These are phyloP conservation scores for Bombyx mandarina DNA, from an alignment of 1,140 invertebrate species.

Conservation along the genomic window DNA sequence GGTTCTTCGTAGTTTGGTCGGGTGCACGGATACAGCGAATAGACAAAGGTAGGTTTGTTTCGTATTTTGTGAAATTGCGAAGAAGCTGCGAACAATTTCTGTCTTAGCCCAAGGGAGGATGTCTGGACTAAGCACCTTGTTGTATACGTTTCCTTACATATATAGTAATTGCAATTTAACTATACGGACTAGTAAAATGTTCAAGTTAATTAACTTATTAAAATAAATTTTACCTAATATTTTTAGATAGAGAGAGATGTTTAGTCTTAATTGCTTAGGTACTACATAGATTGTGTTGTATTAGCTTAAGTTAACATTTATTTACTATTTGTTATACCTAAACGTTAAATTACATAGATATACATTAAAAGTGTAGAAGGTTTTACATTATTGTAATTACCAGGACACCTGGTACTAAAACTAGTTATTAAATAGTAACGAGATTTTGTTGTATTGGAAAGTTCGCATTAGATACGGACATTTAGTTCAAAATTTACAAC, in stretches of 20 bases:
- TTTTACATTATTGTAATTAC: not conserved
- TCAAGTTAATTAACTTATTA: too few relatives aligned
- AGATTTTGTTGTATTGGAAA: too few relatives aligned
- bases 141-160: conserved; percentile 45
- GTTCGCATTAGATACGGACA: not conserved
- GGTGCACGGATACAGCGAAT: conserved; percentile 26
- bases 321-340: not conserved
- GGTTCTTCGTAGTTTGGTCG: conserved; percentile 39
- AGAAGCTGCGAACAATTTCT: conserved; percentile 29
- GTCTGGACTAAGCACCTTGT: conserved; percentile 60
- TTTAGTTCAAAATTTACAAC: conserved; percentile 9
- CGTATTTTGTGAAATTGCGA: conserved; percentile 62
- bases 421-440: not conserved
- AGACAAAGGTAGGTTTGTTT: conserved; percentile 32
- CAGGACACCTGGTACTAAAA: not conserved
- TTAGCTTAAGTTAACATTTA: not conserved
- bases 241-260: too few relatives aligned
- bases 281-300: too few relatives aligned
- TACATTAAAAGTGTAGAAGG: not conserved
- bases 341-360: too few relatives aligned
- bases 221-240: too few relatives aligned
- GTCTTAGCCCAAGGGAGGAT: conserved; percentile 44
- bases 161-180: conserved; percentile 12
- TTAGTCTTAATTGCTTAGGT: too few relatives aligned
- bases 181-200: too few relatives aligned